A percentile compares a stretch with the other conserved stretches of the same genome.
phyloP scores from a whole-genome alignment of 2,888 invertebrate genomes.

The Apamea monoglypha region DNA sequence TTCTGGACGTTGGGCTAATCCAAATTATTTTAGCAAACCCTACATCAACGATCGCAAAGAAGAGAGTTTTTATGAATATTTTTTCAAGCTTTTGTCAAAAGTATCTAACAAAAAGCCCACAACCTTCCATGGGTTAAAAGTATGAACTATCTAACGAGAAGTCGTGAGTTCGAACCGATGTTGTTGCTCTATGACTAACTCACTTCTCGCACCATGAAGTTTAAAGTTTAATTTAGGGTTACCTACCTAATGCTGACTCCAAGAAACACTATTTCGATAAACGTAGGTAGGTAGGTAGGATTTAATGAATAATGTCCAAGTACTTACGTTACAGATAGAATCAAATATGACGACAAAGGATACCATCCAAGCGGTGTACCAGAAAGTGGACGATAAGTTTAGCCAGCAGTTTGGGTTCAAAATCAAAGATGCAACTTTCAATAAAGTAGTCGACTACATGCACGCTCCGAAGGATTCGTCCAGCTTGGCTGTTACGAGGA shows the following conservation, averaged over 20 bases:
- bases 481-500: conserved; percentile 94
- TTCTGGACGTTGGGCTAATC: too few species aligned
- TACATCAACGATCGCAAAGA: too few species aligned
- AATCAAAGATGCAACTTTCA: conserved; percentile 76
- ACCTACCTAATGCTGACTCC: background rate
- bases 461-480: conserved; percentile 93
- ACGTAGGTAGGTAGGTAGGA: background rate
- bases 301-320: background rate
- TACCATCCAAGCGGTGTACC: conserved; percentile 55
- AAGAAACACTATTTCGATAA: background rate
- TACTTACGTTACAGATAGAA: conserved; percentile 15
- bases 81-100: background rate
- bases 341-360: conserved; percentile 66
- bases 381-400: conserved; percentile 71
- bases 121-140: background rate
- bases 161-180: background rate
- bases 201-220: background rate
- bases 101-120: background rate
- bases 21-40: too few species aligned
- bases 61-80: background rate
- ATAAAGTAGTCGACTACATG: conserved; percentile 89
- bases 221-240: background rate
- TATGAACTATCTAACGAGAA: background rate
- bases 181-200: background rate
- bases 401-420: conserved; percentile 80